Evolutionary conservation across 2,888 invertebrate species (phyloP).

Genomic region (Calameuta filiformis): DNA sequence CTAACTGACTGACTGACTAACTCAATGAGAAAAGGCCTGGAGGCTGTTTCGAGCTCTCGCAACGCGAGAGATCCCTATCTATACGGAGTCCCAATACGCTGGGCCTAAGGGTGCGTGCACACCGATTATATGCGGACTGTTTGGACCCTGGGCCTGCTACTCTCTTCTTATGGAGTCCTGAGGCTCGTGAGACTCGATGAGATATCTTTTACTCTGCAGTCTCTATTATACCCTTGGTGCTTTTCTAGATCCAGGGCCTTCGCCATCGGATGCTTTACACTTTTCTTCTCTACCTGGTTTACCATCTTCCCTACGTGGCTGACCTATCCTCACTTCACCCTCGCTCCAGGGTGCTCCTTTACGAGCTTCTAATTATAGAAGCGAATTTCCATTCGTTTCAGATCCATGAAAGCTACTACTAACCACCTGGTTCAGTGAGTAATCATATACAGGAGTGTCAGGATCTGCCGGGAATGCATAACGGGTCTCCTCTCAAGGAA

Average conservation of each 20-base stretch:
- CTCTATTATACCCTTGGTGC: neutral
- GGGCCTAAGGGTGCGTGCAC: slow-evolving; percentile 55
- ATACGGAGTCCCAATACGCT: slow-evolving; percentile 37
- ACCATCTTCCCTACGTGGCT: neutral
- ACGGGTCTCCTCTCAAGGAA: neutral
- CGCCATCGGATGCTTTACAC: neutral
- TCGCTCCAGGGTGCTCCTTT: neutral
- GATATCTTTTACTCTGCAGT: neutral
- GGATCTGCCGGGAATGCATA: neutral
- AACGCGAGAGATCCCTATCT: slow-evolving; percentile 54
- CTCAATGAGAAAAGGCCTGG: slow-evolving; percentile 58
- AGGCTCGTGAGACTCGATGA: neutral
- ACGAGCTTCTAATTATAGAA: neutral
- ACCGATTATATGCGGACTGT: slow-evolving; percentile 23
- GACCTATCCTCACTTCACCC: neutral
- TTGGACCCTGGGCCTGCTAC: neutral
- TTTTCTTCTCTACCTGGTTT: neutral
- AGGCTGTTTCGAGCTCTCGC: slow-evolving; percentile 38
- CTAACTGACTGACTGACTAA: slow-evolving; percentile 61
- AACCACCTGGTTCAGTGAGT: neutral
- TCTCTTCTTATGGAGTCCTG: neutral
- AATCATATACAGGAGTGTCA: neutral
- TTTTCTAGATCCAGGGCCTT: neutral
- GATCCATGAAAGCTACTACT: neutral
- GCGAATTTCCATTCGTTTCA: neutral